Conservation (phyloP, 2,888 invertebrate genomes). For the Adelognathus sp. region DNA sequence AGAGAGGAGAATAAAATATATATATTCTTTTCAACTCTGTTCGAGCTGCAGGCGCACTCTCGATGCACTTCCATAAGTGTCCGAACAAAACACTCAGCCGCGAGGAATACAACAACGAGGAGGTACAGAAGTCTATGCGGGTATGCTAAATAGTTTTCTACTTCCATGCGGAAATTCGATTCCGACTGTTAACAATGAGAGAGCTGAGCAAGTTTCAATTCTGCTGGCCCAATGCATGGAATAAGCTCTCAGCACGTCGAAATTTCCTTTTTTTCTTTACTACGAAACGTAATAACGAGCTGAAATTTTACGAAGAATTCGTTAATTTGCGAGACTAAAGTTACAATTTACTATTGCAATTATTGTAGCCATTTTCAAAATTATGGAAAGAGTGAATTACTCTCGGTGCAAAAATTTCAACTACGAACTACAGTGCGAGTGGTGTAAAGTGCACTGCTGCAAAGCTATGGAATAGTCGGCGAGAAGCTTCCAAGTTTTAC, state of each 20-base stretch:
- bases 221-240: neutral
- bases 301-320: no score
- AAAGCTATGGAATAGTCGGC: neutral
- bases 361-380: conserved; percentile 32
- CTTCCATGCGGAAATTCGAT: neutral
- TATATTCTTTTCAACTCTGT: neutral
- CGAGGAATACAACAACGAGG: neutral
- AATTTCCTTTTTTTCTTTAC: neutral
- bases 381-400: neutral
- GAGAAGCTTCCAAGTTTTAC: neutral
- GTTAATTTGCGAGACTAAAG: no score
- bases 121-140: neutral
- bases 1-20: neutral
- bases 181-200: neutral
- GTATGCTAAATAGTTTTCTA: neutral
- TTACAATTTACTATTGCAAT: no score
- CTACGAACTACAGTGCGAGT: neutral
- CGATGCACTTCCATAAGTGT: neutral
- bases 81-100: neutral
- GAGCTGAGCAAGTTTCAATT: neutral
- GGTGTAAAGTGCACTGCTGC: neutral
- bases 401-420: neutral
- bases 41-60: neutral
- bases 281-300: no score
- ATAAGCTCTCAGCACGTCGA: neutral